phyloP scores from a whole-genome alignment of 2,888 invertebrate genomes.

The Pherbina coryleti region DNA sequence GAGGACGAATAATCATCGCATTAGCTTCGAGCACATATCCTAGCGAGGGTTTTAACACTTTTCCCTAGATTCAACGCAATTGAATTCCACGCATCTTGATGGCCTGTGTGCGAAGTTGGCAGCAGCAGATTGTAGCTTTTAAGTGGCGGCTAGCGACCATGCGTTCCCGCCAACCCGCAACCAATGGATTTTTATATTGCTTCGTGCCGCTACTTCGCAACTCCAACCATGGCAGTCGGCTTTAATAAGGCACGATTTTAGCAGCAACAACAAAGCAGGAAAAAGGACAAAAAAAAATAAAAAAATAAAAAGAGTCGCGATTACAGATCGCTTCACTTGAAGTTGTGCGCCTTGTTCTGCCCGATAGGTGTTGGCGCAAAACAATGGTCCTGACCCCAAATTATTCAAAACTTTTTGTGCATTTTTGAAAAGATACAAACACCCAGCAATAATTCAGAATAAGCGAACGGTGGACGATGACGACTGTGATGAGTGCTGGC shows the following conservation, averaged over 20 bases:
- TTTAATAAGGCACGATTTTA: background rate
- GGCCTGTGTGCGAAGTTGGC: background rate
- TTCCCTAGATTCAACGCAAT: background rate
- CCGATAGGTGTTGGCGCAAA: slow-evolving; percentile 13
- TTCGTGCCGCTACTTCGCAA: background rate
- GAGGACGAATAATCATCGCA: slow-evolving; percentile 30
- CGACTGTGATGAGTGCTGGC: slow-evolving; percentile 37
- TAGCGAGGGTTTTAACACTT: slow-evolving; percentile 18
- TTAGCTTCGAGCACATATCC: slow-evolving; percentile 13
- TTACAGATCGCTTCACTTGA: slow-evolving; percentile 20
- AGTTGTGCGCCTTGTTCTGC: background rate
- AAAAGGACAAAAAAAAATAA: background rate
- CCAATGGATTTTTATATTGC: background rate
- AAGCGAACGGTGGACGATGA: background rate
- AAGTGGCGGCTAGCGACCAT: background rate
- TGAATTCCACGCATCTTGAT: background rate
- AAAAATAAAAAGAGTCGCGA: background rate
- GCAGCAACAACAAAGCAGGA: background rate
- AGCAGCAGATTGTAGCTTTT: slow-evolving; percentile 10
- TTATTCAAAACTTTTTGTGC: slow-evolving; percentile 6
- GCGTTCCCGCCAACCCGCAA: background rate
- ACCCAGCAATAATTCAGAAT: background rate
- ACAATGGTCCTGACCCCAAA: slow-evolving; percentile 23
- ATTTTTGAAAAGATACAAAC: background rate
- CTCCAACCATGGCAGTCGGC: background rate